These are phyloP conservation scores for Octodon degus DNA, from an alignment of 2,113 vertebrate species.

Conservation along the genomic window DNA sequence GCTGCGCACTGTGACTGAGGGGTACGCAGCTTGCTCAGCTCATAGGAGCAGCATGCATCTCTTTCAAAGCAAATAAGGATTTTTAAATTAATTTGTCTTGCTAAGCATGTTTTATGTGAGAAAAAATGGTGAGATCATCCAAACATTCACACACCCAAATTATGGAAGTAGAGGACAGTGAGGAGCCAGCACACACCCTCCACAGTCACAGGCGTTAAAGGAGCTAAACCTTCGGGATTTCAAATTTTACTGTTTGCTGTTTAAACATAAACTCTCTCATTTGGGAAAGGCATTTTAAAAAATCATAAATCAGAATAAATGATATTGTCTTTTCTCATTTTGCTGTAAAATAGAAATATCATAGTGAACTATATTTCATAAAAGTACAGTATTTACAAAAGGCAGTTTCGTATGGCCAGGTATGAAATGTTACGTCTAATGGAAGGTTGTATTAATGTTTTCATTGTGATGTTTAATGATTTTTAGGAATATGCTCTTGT, in stretches of 20 bases:
- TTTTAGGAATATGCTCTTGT: conserved; percentile 24
- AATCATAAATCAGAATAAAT: conserved; percentile 21
- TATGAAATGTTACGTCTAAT: conserved; percentile 14
- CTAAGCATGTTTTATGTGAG: neutral
- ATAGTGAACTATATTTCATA: conserved; percentile 65
- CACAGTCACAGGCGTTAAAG: conserved; percentile 28
- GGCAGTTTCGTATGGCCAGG: conserved; percentile 21
- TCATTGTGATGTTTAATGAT: conserved; percentile 42
- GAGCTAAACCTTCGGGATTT: neutral
- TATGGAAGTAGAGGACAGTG: neutral
- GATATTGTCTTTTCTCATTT: neutral
- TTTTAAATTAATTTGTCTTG: conserved; percentile 17
- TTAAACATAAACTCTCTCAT: neutral
- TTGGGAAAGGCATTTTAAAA: conserved; percentile 1
- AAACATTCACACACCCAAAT: conserved; percentile 14
- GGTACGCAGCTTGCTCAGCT: neutral
- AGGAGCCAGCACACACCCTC: neutral
- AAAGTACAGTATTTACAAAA: conserved; percentile 62
- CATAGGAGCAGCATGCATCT: neutral
- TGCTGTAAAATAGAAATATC: neutral
- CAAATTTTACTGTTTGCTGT: neutral
- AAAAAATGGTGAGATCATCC: neutral
- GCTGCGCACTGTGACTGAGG: neutral
- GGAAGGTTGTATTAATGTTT: neutral
- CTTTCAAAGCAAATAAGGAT: neutral